phyloP scores from a whole-genome alignment of 2,113 vertebrate genomes.

The human (Homo sapiens) region GRCh38 chr15:64834501-64835000 shows the following conservation, averaged over 20 bases:
- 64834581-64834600: no score
- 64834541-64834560: no score
- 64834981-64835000: rapidly evolving
- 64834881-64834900: not conserved
- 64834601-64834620: no score
- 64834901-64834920: not conserved
- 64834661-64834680: not conserved
- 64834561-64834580: no score
- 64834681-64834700: not conserved
- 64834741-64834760: not conserved
- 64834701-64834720: not conserved
- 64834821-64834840: not conserved
- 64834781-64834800: not conserved
- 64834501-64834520: no score
- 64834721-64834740: not conserved
- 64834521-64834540: no score
- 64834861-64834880: not conserved
- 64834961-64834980: no score
- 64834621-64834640: no score
- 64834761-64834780: not conserved
- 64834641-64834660: no score
- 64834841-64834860: not conserved
- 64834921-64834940: not conserved
- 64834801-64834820: not conserved
- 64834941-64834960: not conserved